Evolutionary conservation across 2,888 invertebrate genomes (phyloP).

Genomic region (Ashinkailepas kermadecensis): DNA sequence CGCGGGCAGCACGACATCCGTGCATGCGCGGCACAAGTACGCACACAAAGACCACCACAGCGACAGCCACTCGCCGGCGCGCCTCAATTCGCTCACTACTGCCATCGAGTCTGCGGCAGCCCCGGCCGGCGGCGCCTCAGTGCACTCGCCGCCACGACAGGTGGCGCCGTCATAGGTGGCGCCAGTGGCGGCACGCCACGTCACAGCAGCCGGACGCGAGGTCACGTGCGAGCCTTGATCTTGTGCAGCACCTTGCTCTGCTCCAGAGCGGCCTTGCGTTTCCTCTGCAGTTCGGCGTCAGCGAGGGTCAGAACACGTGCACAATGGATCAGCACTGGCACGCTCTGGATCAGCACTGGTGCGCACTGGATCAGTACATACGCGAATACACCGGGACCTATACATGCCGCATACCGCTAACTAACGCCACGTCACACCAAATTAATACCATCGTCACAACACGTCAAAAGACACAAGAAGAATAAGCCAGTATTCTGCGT

Average conservation of each 20-base stretch:
- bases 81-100: neutral
- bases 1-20: neutral
- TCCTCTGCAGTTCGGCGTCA: conserved; percentile 42
- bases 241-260: conserved; percentile 45
- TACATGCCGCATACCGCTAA: too few species aligned
- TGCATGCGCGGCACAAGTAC: neutral
- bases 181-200: neutral
- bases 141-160: neutral
- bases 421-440: too few species aligned
- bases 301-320: too few species aligned
- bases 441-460: too few species aligned
- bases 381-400: too few species aligned
- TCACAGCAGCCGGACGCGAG: neutral
- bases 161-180: neutral
- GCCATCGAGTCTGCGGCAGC: neutral
- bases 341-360: too few species aligned
- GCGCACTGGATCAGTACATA: too few species aligned
- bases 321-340: too few species aligned
- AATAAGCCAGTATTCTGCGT: too few species aligned
- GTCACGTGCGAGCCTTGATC: conserved; percentile 39
- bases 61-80: too few species aligned
- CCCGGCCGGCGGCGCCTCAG: neutral
- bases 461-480: too few species aligned
- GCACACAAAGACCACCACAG: too few species aligned
- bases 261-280: conserved; percentile 47